Conservation (phyloP, 2,888 invertebrate genomes). For the Galeruca laticollis region DNA sequence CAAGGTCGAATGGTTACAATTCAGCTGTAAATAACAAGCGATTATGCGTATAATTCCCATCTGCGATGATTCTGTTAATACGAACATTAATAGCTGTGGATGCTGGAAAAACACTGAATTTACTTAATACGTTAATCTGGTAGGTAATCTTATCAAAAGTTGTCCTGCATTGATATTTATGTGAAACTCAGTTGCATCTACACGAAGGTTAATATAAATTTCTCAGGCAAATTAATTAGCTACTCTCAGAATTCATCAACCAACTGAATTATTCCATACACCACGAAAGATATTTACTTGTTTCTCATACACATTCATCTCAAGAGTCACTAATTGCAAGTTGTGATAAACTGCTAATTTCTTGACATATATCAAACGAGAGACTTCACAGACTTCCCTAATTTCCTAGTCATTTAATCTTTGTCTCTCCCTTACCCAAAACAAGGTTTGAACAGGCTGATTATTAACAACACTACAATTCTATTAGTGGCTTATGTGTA, state of each 20-base stretch:
- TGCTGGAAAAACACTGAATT: no score
- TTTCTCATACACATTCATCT: not conserved
- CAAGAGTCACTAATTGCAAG: slow-evolving; percentile 6
- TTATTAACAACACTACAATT: slow-evolving; percentile 41
- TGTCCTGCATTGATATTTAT: not conserved
- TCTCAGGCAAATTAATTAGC: not conserved
- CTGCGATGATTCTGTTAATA: no score
- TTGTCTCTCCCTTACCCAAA: slow-evolving; percentile 29
- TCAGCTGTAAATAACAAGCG: no score
- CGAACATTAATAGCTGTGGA: not conserved
- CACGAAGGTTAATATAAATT: not conserved
- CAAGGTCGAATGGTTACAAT: no score
- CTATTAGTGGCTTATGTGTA: slow-evolving; percentile 41
- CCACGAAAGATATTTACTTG: not conserved
- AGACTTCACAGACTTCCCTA: slow-evolving; percentile 24
- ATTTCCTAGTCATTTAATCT: slow-evolving; percentile 43
- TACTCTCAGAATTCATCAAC: not conserved
- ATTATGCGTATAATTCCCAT: no score
- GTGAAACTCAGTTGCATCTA: not conserved
- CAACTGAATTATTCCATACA: not conserved
- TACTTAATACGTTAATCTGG: not conserved
- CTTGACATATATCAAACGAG: slow-evolving; percentile 16
- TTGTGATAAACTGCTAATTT: slow-evolving; percentile 15
- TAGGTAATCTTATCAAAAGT: not conserved
- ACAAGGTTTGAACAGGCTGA: slow-evolving; percentile 31